Conservation (phyloP, 2,113 vertebrate species). For the Rhabdomys dilectus region DNA sequence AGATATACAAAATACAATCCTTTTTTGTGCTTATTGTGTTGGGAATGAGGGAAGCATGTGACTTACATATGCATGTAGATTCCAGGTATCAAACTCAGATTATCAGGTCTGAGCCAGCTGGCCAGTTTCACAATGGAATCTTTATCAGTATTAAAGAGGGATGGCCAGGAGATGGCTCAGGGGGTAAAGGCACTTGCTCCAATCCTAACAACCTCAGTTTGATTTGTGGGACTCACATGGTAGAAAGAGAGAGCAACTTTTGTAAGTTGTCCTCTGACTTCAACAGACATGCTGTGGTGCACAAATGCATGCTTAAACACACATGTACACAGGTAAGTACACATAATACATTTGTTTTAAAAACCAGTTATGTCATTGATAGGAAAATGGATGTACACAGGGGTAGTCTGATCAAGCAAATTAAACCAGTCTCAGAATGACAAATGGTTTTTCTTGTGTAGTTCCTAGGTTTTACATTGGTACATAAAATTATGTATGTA, state of each 20-base stretch:
- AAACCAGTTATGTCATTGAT: background rate
- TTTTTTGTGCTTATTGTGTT: background rate
- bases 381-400: background rate
- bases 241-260: background rate
- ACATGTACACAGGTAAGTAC: background rate
- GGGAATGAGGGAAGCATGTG: background rate
- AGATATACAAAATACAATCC: background rate
- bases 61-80: background rate
- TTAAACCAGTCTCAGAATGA: background rate
- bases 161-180: background rate
- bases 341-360: background rate
- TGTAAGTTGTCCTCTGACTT: background rate
- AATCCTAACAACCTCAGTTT: background rate
- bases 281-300: background rate
- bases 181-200: background rate
- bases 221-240: background rate
- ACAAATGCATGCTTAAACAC: background rate
- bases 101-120: background rate
- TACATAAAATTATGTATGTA: background rate
- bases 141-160: background rate
- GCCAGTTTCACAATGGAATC: background rate
- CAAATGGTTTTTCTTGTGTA: background rate
- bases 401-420: background rate
- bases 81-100: background rate
- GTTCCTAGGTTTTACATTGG: background rate